A percentile compares a stretch with the other conserved stretches of the same genome.
These are phyloP conservation scores for Disparrhopalites patrizii DNA, from an alignment of 2,888 invertebrate genomes.

Conservation along the genomic window DNA sequence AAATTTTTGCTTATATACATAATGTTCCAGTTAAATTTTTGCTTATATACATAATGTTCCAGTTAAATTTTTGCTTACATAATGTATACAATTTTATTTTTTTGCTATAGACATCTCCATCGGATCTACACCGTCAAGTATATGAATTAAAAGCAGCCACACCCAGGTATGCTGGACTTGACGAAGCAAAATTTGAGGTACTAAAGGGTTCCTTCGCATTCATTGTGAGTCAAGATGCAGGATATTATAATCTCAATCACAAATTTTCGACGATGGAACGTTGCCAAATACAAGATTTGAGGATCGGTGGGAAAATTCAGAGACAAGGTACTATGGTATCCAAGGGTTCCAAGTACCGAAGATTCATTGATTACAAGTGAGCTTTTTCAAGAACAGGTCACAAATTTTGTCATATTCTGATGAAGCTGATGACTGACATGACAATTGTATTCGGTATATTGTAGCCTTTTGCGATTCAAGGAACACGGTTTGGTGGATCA, in stretches of 20 bases:
- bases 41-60: too few relatives aligned
- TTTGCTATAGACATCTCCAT: constrained; percentile 29
- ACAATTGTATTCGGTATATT: too few relatives aligned
- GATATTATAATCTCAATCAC: constrained; percentile 25
- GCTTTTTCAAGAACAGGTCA: background rate
- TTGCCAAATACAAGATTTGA: constrained; percentile 30
- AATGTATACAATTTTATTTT: too few relatives aligned
- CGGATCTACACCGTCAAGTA: constrained; percentile 14
- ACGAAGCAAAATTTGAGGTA: constrained; percentile 23
- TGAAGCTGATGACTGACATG: too few relatives aligned
- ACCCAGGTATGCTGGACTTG: constrained; percentile 15
- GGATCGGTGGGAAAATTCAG: constrained; percentile 25
- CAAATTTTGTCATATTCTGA: too few relatives aligned
- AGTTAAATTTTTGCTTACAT: too few relatives aligned
- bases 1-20: too few relatives aligned
- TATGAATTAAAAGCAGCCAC: constrained; percentile 12
- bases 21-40: too few relatives aligned
- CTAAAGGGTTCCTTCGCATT: constrained; percentile 31
- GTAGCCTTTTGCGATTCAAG: constrained; percentile 31
- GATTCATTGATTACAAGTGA: constrained; percentile 35
- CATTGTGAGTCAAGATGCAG: constrained; percentile 29
- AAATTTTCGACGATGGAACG: constrained; percentile 27
- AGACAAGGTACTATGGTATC: constrained; percentile 30
- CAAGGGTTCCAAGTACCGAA: constrained; percentile 28
- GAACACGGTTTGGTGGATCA: constrained; percentile 30